These are phyloP conservation scores for Chionis minor DNA, from an alignment of 2,113 vertebrate genomes.

Conservation along the genomic window DNA sequence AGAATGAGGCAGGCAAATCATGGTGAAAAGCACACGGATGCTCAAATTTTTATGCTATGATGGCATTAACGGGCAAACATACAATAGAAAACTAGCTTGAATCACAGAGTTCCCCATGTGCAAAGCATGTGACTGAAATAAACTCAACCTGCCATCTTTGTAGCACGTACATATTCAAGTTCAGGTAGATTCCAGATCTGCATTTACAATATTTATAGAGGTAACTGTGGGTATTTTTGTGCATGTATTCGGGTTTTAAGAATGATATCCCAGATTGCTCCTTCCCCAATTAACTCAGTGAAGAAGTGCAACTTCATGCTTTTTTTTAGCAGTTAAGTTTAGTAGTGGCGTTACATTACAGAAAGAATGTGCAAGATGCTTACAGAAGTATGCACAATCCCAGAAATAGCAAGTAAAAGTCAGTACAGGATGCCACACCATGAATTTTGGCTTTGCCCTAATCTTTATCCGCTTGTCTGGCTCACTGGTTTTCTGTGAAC, in stretches of 20 bases:
- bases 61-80: neutral
- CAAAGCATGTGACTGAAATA: neutral
- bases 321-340: neutral
- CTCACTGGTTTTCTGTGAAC: neutral
- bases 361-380: neutral
- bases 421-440: neutral
- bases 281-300: neutral
- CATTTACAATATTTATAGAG: neutral
- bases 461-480: neutral
- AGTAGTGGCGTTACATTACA: neutral
- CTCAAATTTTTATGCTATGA: neutral
- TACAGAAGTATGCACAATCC: neutral
- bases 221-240: neutral
- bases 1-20: neutral
- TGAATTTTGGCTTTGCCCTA: neutral
- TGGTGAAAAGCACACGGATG: neutral
- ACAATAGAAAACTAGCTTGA: neutral
- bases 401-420: neutral
- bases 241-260: neutral
- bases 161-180: neutral
- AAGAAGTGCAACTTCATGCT: neutral
- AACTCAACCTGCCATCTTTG: neutral
- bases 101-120: neutral
- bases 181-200: neutral
- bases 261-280: neutral